These are phyloP conservation scores for Lapara coniferarum DNA, from an alignment of 2,888 invertebrate species.

Conservation along the genomic window DNA sequence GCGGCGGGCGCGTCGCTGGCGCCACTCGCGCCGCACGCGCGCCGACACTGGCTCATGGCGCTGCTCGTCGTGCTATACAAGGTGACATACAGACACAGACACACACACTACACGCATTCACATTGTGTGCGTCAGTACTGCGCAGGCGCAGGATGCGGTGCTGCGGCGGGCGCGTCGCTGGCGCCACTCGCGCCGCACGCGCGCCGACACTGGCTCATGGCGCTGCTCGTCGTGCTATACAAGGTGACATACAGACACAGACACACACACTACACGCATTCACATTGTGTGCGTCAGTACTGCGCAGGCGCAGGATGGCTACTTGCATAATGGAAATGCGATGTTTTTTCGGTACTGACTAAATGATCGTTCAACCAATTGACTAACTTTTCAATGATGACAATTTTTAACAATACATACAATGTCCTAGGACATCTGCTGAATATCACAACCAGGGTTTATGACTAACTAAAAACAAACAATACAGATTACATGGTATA, in stretches of 20 bases:
- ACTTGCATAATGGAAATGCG: no score
- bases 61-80: constrained; percentile 97
- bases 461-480: no score
- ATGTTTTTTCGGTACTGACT: no score
- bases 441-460: no score
- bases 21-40: constrained; percentile 92
- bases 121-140: constrained; percentile 54
- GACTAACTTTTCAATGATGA: no score
- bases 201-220: constrained; percentile 96
- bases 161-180: constrained; percentile 84
- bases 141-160: constrained; percentile 72
- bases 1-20: constrained; percentile 86
- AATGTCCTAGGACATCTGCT: no score
- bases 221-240: constrained; percentile 95
- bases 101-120: neutral
- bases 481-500: no score
- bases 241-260: constrained; percentile 85
- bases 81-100: constrained; percentile 72
- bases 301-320: constrained; percentile 56
- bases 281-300: constrained; percentile 50
- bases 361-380: no score
- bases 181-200: constrained; percentile 94
- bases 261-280: neutral
- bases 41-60: constrained; percentile 97
- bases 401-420: no score